These are phyloP conservation scores for Apodemus agrarius DNA, from an alignment of 2,797 vertebrate genomes.

Conservation along the genomic window DNA sequence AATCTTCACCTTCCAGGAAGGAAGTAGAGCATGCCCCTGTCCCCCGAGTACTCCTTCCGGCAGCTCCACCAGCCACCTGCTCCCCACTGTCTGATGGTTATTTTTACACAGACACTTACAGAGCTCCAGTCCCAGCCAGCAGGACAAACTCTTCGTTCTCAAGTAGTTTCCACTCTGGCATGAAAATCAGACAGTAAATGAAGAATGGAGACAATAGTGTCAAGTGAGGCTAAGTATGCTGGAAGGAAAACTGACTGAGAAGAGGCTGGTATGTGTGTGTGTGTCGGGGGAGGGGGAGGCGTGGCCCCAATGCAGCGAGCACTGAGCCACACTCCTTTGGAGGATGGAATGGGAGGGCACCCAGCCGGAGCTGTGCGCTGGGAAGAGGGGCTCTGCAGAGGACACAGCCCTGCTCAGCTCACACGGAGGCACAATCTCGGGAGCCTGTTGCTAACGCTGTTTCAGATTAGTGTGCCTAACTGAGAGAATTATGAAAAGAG, in stretches of 20 bases:
- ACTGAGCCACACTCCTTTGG: background rate
- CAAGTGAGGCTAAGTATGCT: background rate
- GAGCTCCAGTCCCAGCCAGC: constrained; percentile 18
- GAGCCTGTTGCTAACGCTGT: background rate
- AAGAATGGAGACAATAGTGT: background rate
- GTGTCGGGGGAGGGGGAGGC: no score
- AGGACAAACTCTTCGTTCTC: constrained; percentile 30
- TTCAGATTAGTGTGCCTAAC: background rate
- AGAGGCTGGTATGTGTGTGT: background rate
- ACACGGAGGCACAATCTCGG: no score
- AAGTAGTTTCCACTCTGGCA: constrained; percentile 8
- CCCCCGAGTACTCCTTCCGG: background rate
- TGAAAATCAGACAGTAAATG: constrained; percentile 9
- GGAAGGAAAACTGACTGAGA: background rate
- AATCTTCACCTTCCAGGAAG: constrained; percentile 31
- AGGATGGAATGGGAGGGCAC: background rate
- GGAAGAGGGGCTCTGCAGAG: background rate
- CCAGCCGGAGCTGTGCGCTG: background rate
- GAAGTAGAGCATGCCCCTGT: background rate
- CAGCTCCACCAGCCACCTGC: background rate
- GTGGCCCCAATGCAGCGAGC: background rate
- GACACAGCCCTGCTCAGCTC: background rate
- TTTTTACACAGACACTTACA: background rate
- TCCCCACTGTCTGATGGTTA: background rate
- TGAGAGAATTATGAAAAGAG: background rate